phyloP scores from a whole-genome alignment of 2,797 vertebrate genomes.

The Silurus aristotelis region DNA sequence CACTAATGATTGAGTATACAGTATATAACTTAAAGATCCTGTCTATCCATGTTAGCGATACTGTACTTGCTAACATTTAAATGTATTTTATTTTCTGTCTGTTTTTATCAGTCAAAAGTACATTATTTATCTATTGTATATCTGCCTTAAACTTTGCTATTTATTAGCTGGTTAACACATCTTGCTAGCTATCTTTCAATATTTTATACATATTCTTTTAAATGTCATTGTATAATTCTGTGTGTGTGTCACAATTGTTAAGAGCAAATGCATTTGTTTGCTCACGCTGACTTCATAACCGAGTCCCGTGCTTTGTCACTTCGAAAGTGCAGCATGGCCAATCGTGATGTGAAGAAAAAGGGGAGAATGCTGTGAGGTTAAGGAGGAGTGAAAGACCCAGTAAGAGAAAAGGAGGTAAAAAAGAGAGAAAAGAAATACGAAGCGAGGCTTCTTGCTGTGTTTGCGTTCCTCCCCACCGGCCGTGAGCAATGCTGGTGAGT shows the following conservation, averaged over 20 bases:
- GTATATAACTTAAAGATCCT: neutral
- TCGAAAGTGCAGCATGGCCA: constrained; percentile 32
- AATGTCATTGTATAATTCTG: neutral
- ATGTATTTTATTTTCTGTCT: too few species aligned
- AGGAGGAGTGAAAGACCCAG: constrained; percentile 5
- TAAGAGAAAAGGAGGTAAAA: neutral
- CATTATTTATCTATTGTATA: too few species aligned
- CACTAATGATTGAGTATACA: neutral
- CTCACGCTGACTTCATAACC: constrained; percentile 28
- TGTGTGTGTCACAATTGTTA: too few species aligned
- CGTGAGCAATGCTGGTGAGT: constrained; percentile 46
- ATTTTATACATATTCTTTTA: neutral
- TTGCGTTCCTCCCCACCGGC: constrained; percentile 26
- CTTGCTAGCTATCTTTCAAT: neutral
- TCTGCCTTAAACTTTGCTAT: too few species aligned
- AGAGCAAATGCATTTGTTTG: constrained; percentile 11
- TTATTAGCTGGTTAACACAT: neutral
- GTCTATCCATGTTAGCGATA: neutral
- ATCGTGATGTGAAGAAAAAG: constrained; percentile 31
- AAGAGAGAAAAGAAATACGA: neutral
- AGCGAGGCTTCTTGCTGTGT: constrained; percentile 12
- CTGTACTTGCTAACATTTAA: too few species aligned
- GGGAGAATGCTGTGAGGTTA: constrained; percentile 20
- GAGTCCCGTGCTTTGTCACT: constrained; percentile 38
- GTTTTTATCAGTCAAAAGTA: too few species aligned